Percentiles rank a stretch among this genome's conserved stretches.
These are phyloP conservation scores for Leistus spinibarbis DNA, from an alignment of 2,888 invertebrate genomes.

Conservation along the genomic window DNA sequence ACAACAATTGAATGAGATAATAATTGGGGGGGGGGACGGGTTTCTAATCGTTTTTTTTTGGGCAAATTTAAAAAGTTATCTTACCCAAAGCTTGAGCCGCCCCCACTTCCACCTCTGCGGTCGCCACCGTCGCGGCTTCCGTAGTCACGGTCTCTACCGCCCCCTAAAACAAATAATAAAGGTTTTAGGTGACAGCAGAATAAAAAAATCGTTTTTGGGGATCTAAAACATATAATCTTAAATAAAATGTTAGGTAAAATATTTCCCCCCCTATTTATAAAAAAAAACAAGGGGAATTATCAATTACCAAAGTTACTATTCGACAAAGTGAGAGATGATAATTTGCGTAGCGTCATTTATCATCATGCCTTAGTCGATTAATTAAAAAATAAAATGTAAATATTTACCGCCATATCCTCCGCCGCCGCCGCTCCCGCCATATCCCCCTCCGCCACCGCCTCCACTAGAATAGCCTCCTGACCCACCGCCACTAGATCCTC, in stretches of 20 bases:
- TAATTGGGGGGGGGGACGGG: not conserved
- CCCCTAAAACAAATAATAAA: constrained; percentile 52
- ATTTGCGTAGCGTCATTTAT: constrained; percentile 42
- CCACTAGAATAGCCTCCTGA: constrained; percentile 42
- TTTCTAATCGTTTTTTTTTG: constrained; percentile 6
- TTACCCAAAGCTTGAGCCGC: constrained; percentile 58
- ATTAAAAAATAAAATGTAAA: not conserved
- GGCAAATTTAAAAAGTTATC: constrained; percentile 15
- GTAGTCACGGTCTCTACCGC: constrained; percentile 52
- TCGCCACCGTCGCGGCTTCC: constrained; percentile 45
- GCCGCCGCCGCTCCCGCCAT: constrained; percentile 50
- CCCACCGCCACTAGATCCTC: constrained; percentile 37
- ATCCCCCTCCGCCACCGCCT: constrained; percentile 46
- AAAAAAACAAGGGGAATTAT: constrained; percentile 53
- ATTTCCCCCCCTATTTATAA: constrained; percentile 52
- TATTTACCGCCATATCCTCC: constrained; percentile 40
- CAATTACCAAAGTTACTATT: constrained; percentile 50
- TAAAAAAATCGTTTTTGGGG: not conserved
- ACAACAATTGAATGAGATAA: not conserved
- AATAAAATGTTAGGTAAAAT: constrained; percentile 48
- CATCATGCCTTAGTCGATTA: constrained; percentile 54
- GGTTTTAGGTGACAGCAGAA: not conserved
- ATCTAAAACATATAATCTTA: not conserved
- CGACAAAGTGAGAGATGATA: constrained; percentile 53
- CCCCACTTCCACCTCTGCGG: constrained; percentile 53